Percentiles rank a stretch among this genome's conserved stretches.
These are phyloP conservation scores for Asteroscopus sphinx DNA, from an alignment of 2,888 invertebrate species.

Conservation along the genomic window DNA sequence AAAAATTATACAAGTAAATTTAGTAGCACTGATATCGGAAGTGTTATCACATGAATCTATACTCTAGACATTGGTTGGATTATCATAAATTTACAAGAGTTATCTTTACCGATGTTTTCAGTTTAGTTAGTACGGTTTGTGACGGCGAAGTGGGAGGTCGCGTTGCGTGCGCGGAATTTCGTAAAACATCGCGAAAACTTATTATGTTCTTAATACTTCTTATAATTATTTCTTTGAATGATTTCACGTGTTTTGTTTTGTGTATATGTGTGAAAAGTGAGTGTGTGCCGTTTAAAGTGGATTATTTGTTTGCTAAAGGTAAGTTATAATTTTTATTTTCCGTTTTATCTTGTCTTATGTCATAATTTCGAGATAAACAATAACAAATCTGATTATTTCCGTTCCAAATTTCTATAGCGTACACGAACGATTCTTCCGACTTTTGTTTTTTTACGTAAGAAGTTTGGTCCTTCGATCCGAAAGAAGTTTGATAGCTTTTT, in stretches of 20 bases:
- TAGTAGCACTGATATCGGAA: not conserved
- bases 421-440: not conserved
- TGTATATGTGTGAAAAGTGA: slow-evolving; percentile 45
- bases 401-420: not conserved
- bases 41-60: slow-evolving; percentile 8
- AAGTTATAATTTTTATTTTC: slow-evolving; percentile 32
- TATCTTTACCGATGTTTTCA: slow-evolving; percentile 41
- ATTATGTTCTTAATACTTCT: not conserved
- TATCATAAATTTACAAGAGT: slow-evolving; percentile 30
- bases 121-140: slow-evolving; percentile 43
- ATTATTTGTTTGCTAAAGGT: slow-evolving; percentile 43
- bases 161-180: slow-evolving; percentile 12
- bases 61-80: slow-evolving; percentile 27
- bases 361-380: slow-evolving; percentile 7
- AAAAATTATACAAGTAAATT: slow-evolving; percentile 3
- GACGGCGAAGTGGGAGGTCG: slow-evolving; percentile 28
- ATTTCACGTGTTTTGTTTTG: slow-evolving; percentile 39
- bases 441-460: too few species aligned
- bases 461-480: too few species aligned
- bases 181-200: slow-evolving; percentile 57
- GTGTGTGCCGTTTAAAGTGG: slow-evolving; percentile 37
- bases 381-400: slow-evolving; percentile 6
- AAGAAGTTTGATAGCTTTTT: not conserved
- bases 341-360: slow-evolving; percentile 18
- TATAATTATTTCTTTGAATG: slow-evolving; percentile 14